These are phyloP conservation scores for Oscheius onirici DNA, from an alignment of 2,888 invertebrate genomes.

Conservation along the genomic window DNA sequence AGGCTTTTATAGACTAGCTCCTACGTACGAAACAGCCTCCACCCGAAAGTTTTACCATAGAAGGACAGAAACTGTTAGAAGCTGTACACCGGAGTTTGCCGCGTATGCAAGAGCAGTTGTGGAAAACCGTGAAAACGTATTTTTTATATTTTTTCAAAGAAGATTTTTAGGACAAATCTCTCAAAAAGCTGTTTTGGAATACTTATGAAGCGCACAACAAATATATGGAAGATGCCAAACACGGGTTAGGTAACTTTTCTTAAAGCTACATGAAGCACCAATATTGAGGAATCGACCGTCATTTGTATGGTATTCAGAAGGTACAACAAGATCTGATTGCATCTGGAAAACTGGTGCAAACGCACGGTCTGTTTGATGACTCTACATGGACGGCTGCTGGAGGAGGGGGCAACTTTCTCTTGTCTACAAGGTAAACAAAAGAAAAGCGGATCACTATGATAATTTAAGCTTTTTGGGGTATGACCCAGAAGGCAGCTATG, in stretches of 20 bases:
- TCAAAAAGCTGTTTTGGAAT: slow-evolving; percentile 35
- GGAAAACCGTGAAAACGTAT: slow-evolving; percentile 34
- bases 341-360: background rate
- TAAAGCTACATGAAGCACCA: background rate
- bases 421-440: slow-evolving; percentile 45
- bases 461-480: slow-evolving; percentile 50
- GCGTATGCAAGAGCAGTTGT: slow-evolving; percentile 35
- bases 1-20: slow-evolving; percentile 76
- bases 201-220: slow-evolving; percentile 49
- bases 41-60: slow-evolving; percentile 78
- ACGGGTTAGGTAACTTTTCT: slow-evolving; percentile 35
- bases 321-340: slow-evolving; percentile 1
- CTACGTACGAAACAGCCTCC: slow-evolving; percentile 79
- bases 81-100: slow-evolving; percentile 76
- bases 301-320: slow-evolving; percentile 42
- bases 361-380: slow-evolving; percentile 26
- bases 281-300: slow-evolving; percentile 40
- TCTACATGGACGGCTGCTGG: slow-evolving; percentile 35
- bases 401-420: slow-evolving; percentile 44
- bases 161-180: slow-evolving; percentile 27
- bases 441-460: background rate
- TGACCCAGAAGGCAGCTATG: slow-evolving; percentile 72
- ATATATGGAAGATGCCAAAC: slow-evolving; percentile 43
- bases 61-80: slow-evolving; percentile 78
- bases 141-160: background rate